Base-by-base conservation (phyloP, 2,888 invertebrate species). In the Liposcelis brunnea region DNA sequence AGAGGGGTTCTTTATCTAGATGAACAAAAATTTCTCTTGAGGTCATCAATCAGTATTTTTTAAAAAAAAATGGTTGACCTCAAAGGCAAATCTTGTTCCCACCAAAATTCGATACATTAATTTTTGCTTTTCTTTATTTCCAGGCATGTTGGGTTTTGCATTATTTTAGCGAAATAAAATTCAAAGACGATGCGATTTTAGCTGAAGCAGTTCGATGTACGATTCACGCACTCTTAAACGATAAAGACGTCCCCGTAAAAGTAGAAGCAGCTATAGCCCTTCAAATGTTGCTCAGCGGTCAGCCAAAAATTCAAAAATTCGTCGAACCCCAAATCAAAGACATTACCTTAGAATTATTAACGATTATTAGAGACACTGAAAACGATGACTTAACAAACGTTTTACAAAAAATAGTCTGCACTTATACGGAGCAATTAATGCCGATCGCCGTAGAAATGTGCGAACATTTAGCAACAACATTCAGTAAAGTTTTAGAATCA, bases 351-450 rank as follows among this genome's bases (percentile, higher is more conserved):
- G 91, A 93, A 62, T 66, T 97, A 45, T 66, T 98, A 44, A 81
- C 82, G 51, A 80, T 98, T 36, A 87, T 98, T 45, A 74, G 93
- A 15, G 86, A 93, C 65, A 97, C 97, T 1, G 94, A 95, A 65
- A 95, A 91, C 61, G 98, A 98, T 61, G 97, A 97, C 62, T 72
- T 98, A 50, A 93, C 94, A 0, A 84, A 80, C 56, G 95, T 95
- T 1, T 78, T 98, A 70, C 97, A 98, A 61, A 90, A 86, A 62
- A 74, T 91, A 53, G 91, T 95, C 12, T 89, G 85, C 57, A 75
- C 83, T 31, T 97, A 85, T 60, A 80, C 84, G 0, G 80, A 85
- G 52, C 86, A 93, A 59, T 66, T 97, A 49, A 74, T 81, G 58
- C 87, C 93, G 0, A 85, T 98, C 58, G 93, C 95, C 8, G 85